Evolutionary conservation across 2,797 vertebrate genomes (phyloP).

Genomic region (Gambelia wislizenii): DNA sequence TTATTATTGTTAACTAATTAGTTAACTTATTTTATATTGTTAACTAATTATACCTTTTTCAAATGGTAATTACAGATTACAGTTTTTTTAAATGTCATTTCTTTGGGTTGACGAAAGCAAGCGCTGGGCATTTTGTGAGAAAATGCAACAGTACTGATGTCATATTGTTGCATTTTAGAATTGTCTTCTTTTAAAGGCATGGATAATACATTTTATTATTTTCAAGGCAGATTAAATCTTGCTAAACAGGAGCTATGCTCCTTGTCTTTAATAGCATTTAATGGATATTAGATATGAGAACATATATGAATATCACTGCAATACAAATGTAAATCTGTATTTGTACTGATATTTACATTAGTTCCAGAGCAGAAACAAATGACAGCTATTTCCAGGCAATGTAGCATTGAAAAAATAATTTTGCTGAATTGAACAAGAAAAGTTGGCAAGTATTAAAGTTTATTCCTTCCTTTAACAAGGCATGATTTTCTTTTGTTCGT

Average conservation of each 20-base stretch:
- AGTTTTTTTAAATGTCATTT: not conserved
- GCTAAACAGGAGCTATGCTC: constrained; percentile 28
- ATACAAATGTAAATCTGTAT: constrained; percentile 67
- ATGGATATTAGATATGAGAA: constrained; percentile 44
- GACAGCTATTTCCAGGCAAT: constrained; percentile 75
- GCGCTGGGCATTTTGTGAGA: not conserved
- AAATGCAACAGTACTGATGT: not conserved
- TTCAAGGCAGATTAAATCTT: constrained; percentile 35
- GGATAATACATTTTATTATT: constrained; percentile 31
- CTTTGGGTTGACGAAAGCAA: not conserved
- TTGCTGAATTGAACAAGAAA: constrained; percentile 81
- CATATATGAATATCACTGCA: constrained; percentile 47
- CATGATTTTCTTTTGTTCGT: constrained; percentile 72
- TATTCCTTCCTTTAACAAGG: constrained; percentile 76
- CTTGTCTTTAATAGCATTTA: constrained; percentile 31
- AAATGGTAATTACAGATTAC: constrained; percentile 7
- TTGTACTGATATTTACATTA: constrained; percentile 72
- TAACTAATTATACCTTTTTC: constrained; percentile 5
- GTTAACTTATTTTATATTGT: constrained; percentile 36
- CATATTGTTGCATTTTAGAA: constrained; percentile 16
- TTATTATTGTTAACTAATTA: too few species aligned
- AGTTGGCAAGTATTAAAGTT: constrained; percentile 88
- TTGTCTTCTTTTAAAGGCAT: constrained; percentile 22
- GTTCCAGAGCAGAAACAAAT: constrained; percentile 72
- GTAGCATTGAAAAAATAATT: constrained; percentile 78